Base-by-base conservation (phyloP, 2,113 vertebrate genomes). In the Dipodomys stephensi region DNA sequence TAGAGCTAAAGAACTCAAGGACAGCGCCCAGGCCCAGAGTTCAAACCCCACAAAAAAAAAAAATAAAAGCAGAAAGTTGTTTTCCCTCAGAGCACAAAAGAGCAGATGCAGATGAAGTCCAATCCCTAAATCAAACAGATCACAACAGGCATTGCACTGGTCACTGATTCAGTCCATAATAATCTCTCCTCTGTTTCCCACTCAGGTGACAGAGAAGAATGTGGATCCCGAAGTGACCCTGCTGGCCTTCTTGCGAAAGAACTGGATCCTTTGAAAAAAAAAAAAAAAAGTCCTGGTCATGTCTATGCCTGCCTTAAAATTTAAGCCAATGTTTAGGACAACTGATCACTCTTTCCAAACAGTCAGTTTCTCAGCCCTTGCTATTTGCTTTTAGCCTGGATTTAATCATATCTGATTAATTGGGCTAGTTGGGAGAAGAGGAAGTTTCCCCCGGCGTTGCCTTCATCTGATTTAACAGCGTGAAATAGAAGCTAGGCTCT, bases 231-330 rank as follows among this genome's bases (percentile, higher is more conserved):
- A 98, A 97, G 91, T 96, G 81, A 91, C 96, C 18, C 93, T 98
- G 85, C 89, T 98, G 78, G 87, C 65, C 83, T 98, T 97, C 94
- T 90, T 98, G 32, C 96, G 97, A 84, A 98, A 96, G 91, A 94
- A 96, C 65, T 88, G 94, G 90, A 98, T 87, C 97, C 97, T 98
- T 98, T 90, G 79, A 7, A 49, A 57, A 57, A 23, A 20, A 64
- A 64, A 64, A 64, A 44, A 23, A 28, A 39, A 68, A 68, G 16
- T 62, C 30, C 53, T 60, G 20, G 65, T 82, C 1, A 0, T 30
- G 79, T n/a, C 49, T 79, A 1, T 90, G 60, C 72, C 80, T 85
- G 60, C 71, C 69, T 74, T 89, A 72, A 87, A 71, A n/a, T 13
- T 72, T 64, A 76, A 64, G 7, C 27, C 53, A 15, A 7, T 69